A percentile compares a stretch with the other conserved stretches of the same genome.
These are phyloP conservation scores for Chrysoperla carnea DNA, from an alignment of 1,140 invertebrate species.

Conservation along the genomic window DNA sequence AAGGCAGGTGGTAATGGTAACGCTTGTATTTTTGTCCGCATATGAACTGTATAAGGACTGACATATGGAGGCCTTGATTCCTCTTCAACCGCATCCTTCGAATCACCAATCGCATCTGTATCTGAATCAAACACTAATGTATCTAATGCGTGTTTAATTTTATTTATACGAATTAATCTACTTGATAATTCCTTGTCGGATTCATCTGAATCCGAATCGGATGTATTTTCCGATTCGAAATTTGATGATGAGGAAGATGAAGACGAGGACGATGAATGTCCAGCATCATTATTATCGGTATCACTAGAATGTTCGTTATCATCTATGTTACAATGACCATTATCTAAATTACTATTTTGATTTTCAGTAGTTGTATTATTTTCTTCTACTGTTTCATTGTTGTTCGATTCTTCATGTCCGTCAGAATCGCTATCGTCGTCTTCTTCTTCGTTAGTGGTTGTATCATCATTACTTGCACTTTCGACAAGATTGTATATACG, in stretches of 20 bases:
- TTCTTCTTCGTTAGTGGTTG: slow-evolving; percentile 3
- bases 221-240: slow-evolving; percentile 1
- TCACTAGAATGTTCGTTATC: slow-evolving; percentile 2
- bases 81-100: not conserved
- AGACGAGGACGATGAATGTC: not conserved
- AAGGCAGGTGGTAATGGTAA: slow-evolving; percentile 34
- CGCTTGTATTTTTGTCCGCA: slow-evolving; percentile 30
- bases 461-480: slow-evolving; percentile 4
- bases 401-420: not conserved
- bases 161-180: not conserved
- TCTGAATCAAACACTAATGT: slow-evolving; percentile 5
- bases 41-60: slow-evolving; percentile 20
- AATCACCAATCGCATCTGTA: not conserved
- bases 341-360: not conserved
- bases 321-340: slow-evolving; percentile 8
- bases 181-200: not conserved
- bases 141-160: slow-evolving; percentile 1
- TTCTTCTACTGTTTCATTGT: not conserved
- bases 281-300: slow-evolving; percentile 9
- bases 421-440: slow-evolving; percentile 5
- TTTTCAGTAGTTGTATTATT: not conserved
- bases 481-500: slow-evolving; percentile 19
- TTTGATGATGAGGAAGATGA: not conserved
- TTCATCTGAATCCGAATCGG: slow-evolving; percentile 1
- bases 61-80: not conserved